These are phyloP conservation scores for Micromussa lordhowensis DNA, from an alignment of 92 coral and sea anemone species.

Conservation along the genomic window DNA sequence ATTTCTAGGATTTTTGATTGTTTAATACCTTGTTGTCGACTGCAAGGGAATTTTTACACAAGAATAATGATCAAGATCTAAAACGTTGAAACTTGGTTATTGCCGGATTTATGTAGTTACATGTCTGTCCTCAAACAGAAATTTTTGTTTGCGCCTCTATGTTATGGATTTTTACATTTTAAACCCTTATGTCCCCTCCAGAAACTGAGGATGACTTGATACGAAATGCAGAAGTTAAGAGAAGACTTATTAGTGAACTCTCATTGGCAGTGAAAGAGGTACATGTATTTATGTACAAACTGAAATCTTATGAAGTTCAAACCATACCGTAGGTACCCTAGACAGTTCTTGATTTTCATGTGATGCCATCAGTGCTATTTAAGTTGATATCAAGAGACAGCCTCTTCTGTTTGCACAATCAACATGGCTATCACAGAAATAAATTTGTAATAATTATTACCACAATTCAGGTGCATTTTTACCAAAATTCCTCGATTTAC, in stretches of 20 bases:
- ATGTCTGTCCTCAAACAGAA: not conserved
- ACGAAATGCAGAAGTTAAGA: conserved; percentile 73
- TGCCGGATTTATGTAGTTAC: not conserved
- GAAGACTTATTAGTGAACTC: conserved; percentile 78
- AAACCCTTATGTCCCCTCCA: not conserved
- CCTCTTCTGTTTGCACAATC: too few relatives aligned
- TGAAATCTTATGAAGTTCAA: not conserved
- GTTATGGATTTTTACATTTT: not conserved
- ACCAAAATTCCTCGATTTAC: too few relatives aligned
- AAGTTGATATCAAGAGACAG: too few relatives aligned
- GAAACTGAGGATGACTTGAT: conserved; percentile 72
- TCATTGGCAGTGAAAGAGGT: conserved; percentile 92
- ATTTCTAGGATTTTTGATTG: not conserved
- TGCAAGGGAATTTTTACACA: not conserved
- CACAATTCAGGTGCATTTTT: too few relatives aligned
- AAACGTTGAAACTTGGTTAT: not conserved
- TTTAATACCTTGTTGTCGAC: not conserved
- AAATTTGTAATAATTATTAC: too few relatives aligned
- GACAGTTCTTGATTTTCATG: too few relatives aligned
- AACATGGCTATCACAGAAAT: too few relatives aligned
- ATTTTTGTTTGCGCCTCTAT: not conserved
- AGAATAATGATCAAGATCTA: not conserved
- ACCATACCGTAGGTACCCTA: not conserved
- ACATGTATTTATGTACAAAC: not conserved
- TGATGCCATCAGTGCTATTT: too few relatives aligned